Conservation (phyloP, 2,113 vertebrate genomes). For the Solea solea region DNA sequence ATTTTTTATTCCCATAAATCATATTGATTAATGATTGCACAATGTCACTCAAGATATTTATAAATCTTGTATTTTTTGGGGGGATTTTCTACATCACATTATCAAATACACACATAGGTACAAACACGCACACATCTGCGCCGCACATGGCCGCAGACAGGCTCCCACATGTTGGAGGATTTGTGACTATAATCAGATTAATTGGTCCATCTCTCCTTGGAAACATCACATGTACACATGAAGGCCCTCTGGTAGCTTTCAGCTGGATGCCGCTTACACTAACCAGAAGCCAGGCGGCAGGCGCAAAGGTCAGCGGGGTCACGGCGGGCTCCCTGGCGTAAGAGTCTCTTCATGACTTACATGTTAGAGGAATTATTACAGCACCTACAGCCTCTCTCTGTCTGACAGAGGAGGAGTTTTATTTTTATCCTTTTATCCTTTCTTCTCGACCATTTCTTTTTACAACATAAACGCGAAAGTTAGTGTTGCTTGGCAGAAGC, state of each 20-base stretch:
- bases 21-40: constrained; percentile 49
- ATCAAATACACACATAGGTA: constrained; percentile 54
- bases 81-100: constrained; percentile 27
- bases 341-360: constrained; percentile 64
- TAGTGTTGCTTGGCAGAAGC: constrained; percentile 71
- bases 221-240: constrained; percentile 74
- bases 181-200: constrained; percentile 94
- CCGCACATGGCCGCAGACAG: constrained; percentile 87
- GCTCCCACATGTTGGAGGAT: constrained; percentile 88
- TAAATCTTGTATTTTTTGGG: constrained; percentile 33
- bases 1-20: constrained; percentile 26
- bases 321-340: constrained; percentile 61
- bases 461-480: constrained; percentile 57
- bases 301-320: constrained; percentile 66
- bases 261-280: constrained; percentile 73
- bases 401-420: constrained; percentile 61
- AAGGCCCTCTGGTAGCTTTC: constrained; percentile 70
- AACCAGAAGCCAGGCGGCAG: constrained; percentile 76
- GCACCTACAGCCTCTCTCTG: constrained; percentile 47
- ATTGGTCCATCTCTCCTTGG: constrained; percentile 86
- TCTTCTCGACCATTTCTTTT: constrained; percentile 33
- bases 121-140: constrained; percentile 91
- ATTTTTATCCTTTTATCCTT: constrained; percentile 58
- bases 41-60: constrained; percentile 28
- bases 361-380: constrained; percentile 62